Conservation (phyloP, 1,140 invertebrate species). For the Micrasema longulum region DNA sequence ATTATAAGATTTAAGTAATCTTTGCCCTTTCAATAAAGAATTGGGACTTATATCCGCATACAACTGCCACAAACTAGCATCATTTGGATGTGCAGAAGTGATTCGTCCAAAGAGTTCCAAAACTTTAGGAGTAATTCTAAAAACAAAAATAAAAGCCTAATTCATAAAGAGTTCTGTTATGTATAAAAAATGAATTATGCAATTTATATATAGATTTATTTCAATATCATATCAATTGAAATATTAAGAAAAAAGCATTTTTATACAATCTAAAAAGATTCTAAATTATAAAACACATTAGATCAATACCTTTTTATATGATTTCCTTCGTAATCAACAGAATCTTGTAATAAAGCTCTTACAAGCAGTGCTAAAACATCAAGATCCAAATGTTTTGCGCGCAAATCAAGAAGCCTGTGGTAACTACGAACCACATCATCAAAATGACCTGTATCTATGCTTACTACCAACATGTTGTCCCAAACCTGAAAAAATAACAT, state of each 20-base stretch:
- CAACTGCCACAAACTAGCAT: slow-evolving; percentile 81
- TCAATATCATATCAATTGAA: no score
- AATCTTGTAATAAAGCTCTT: slow-evolving; percentile 75
- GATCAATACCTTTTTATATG: slow-evolving; percentile 66
- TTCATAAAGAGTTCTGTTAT: no score
- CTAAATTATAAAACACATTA: no score
- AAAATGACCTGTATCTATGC: slow-evolving; percentile 80
- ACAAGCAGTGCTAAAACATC: slow-evolving; percentile 83
- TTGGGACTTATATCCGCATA: slow-evolving; percentile 79
- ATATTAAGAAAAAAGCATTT: no score
- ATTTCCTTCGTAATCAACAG: slow-evolving; percentile 70
- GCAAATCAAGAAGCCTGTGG: slow-evolving; percentile 86
- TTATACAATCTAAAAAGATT: no score
- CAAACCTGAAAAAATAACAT: slow-evolving; percentile 76
- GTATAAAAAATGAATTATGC: no score
- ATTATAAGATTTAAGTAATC: slow-evolving; percentile 73
- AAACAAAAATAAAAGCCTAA: slow-evolving; percentile 54
- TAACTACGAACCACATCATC: slow-evolving; percentile 86
- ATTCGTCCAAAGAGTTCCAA: slow-evolving; percentile 86
- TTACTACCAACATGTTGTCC: slow-evolving; percentile 93
- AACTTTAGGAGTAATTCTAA: slow-evolving; percentile 72
- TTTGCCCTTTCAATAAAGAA: slow-evolving; percentile 72
- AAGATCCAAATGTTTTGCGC: slow-evolving; percentile 82
- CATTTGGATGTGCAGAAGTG: slow-evolving; percentile 75
- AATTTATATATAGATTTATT: no score